Conservation (phyloP, 2,888 invertebrate genomes). For the Mayetiola destructor region DNA sequence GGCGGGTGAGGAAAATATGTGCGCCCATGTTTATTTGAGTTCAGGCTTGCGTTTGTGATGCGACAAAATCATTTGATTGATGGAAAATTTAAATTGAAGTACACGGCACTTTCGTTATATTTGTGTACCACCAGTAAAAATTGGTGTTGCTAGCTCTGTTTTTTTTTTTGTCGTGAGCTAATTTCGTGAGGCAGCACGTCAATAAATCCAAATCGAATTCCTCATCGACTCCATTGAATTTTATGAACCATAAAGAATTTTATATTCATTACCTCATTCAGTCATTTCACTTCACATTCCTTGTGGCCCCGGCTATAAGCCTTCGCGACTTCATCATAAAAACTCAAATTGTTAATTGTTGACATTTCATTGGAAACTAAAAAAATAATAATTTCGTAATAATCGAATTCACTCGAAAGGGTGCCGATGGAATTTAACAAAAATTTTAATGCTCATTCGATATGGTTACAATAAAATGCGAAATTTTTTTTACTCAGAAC, state of each 20-base stretch:
- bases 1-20: neutral
- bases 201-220: neutral
- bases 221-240: conserved; percentile 1
- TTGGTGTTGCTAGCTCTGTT: too few species aligned
- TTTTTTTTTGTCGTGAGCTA: neutral
- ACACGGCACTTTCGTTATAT: conserved; percentile 1
- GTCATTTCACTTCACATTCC: neutral
- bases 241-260: conserved; percentile 7
- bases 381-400: neutral
- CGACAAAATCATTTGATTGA: neutral
- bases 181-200: neutral
- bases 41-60: neutral
- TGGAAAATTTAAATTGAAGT: conserved; percentile 11
- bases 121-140: neutral
- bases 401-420: too few species aligned
- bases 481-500: too few species aligned
- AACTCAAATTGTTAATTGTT: conserved; percentile 5
- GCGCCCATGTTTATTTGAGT: too few species aligned
- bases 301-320: neutral
- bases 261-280: too few species aligned
- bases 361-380: neutral
- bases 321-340: neutral
- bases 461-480: too few species aligned
- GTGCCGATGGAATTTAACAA: too few species aligned
- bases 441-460: too few species aligned